phyloP scores from a whole-genome alignment of 37 sponge, comb jelly and placozoan species.

The Eunapius fragilis region DNA sequence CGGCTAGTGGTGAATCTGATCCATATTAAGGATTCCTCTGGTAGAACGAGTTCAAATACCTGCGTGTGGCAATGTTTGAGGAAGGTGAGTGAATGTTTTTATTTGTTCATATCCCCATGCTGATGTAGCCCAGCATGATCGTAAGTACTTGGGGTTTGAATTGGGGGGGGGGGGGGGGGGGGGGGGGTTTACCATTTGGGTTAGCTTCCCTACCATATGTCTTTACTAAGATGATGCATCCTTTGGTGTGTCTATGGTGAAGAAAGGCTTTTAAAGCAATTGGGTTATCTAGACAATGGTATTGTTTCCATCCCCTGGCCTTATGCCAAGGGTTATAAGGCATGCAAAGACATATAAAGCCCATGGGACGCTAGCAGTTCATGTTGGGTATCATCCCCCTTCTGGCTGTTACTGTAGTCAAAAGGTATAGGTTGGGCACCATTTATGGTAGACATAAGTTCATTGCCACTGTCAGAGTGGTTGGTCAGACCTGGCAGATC shows the following conservation, averaged over 20 bases:
- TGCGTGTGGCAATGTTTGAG: slow-evolving; percentile 11
- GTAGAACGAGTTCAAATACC: neutral
- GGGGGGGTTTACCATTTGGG: slow-evolving; percentile 14
- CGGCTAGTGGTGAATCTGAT: slow-evolving; percentile 4
- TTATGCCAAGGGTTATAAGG: slow-evolving; percentile 19
- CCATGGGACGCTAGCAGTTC: slow-evolving; percentile 30
- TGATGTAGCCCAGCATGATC: slow-evolving; percentile 1
- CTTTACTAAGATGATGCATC: slow-evolving; percentile 23
- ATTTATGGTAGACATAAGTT: slow-evolving; percentile 1
- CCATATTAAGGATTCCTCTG: neutral
- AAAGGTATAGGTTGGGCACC: neutral
- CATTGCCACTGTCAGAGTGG: no score
- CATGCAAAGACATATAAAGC: slow-evolving; percentile 10
- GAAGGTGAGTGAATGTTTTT: slow-evolving; percentile 5
- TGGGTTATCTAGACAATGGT: slow-evolving; percentile 40
- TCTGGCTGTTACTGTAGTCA: slow-evolving; percentile 31
- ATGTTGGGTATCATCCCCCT: slow-evolving; percentile 40
- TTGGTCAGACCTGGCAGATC: no score
- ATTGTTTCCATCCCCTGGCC: slow-evolving; percentile 1
- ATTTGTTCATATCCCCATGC: slow-evolving; percentile 12
- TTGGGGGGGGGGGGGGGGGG: no score
- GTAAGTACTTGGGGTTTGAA: slow-evolving; percentile 15
- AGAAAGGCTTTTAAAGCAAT: neutral
- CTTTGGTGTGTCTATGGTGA: neutral
- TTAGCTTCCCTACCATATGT: slow-evolving; percentile 3